Evolutionary conservation across 2,888 invertebrate genomes (phyloP), one percentile per base, ranked within the genome.

Genomic region (Piscicola geometra): DNA sequence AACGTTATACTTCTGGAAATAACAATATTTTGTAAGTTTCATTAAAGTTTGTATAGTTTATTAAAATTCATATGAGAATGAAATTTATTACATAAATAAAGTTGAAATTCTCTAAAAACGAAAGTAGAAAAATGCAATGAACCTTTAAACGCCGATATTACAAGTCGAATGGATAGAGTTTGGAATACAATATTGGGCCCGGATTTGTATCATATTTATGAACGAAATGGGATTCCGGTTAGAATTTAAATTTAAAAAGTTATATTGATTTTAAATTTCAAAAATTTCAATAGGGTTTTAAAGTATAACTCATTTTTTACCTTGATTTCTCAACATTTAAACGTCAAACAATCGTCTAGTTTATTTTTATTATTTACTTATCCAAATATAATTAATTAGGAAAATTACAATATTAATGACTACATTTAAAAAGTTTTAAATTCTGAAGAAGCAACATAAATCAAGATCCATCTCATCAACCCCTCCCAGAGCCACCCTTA

Each of bases 401-500:
- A n/a, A n/a, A n/a, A n/a, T n/a, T n/a, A n/a, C n/a, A n/a, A 15
- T 18, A 18, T 21, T 5, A 21, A 15, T 25, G 3, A 5, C 9
- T 56, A 18, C 12, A 56, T 21, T 15, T 15, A 15, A 18, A 15
- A 56, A 56, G 5, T 56, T 25, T 56, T 56, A 18, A 56, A 18
- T 15, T n/a, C n/a, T n/a, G n/a, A n/a, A n/a, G n/a, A n/a, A n/a
- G n/a, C n/a, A n/a, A n/a, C n/a, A n/a, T n/a, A n/a, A n/a, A n/a
- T n/a, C n/a, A n/a, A n/a, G n/a, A n/a, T n/a, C n/a, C n/a, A n/a
- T n/a, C n/a, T n/a, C n/a, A n/a, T n/a, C n/a, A n/a, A n/a, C n/a
- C n/a, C n/a, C 5, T 56, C n/a, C n/a, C 60, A 81, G 83, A 82
- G 82, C 35, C 76, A 78, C 52, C 79, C 80, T 18, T 83, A 83